Conservation (phyloP, 2,888 invertebrate genomes). For the Gonocerus acuteangulatus region DNA sequence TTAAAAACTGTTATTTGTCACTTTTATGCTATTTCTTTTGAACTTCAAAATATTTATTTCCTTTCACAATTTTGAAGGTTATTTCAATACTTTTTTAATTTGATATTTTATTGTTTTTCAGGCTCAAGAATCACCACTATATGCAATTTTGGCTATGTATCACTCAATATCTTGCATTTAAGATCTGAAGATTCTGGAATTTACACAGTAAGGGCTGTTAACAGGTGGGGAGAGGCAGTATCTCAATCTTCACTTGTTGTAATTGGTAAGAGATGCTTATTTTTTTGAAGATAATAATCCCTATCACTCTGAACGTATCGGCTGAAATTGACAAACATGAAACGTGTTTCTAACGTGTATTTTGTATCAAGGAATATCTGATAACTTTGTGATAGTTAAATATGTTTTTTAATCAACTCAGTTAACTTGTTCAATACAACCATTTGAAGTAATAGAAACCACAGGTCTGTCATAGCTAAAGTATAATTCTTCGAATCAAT, state of each 20-base stretch:
- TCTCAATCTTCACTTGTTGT: conserved; percentile 72
- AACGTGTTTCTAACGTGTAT: no score
- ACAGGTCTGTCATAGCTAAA: no score
- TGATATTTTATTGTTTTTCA: conserved; percentile 34
- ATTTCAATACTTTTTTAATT: not conserved
- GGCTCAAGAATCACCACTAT: conserved; percentile 89
- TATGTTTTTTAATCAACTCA: no score
- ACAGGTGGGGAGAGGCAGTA: conserved; percentile 82
- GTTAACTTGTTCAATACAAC: no score
- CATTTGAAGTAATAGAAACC: no score
- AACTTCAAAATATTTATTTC: no score
- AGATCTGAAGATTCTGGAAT: conserved; percentile 96
- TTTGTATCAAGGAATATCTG: no score
- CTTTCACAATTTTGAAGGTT: no score
- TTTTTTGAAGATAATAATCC: not conserved
- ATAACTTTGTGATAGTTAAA: no score
- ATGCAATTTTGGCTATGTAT: conserved; percentile 98
- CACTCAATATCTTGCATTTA: conserved; percentile 96
- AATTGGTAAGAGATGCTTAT: conserved; percentile 48
- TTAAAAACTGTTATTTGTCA: no score
- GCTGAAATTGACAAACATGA: not conserved
- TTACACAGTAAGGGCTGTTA: conserved; percentile 85
- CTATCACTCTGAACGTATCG: not conserved
- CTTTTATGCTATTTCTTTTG: no score
- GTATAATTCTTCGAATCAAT: no score